A percentile compares a stretch with the other conserved stretches of the same genome.
Conservation (phyloP, 2,113 vertebrate species). For the Montifringilla adamsi region DNA sequence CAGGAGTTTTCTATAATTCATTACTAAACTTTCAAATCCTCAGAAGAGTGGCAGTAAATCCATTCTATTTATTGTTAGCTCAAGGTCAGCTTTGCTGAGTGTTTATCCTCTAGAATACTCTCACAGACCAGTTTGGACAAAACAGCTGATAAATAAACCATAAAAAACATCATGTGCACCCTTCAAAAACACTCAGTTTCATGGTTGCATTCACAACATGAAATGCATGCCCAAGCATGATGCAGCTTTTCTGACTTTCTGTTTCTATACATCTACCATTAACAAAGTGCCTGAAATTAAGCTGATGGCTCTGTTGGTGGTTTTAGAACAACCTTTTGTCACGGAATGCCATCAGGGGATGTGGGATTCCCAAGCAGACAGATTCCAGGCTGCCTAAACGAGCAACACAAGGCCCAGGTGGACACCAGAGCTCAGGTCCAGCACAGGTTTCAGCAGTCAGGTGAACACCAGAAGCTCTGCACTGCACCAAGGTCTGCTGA, state of each 20-base stretch:
- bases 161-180: not conserved
- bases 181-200: not conserved
- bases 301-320: rapidly evolving
- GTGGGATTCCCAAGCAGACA: not conserved
- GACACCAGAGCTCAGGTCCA: not conserved
- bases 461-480: not conserved
- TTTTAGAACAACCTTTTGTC: not conserved
- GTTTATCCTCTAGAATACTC: not conserved
- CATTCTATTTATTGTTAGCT: not conserved
- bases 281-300: not conserved
- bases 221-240: not conserved
- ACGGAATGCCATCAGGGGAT: not conserved
- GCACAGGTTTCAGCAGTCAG: not conserved
- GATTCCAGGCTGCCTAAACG: not conserved
- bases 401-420: not conserved
- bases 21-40: not conserved
- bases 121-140: not conserved
- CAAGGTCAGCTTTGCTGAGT: not conserved
- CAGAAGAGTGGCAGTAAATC: not conserved
- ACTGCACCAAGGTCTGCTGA: not conserved
- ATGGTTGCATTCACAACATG: not conserved
- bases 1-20: not conserved
- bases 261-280: not conserved
- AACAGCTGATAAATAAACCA: not conserved
- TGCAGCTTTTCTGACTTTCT: not conserved